Evolutionary conservation across 2,797 vertebrate genomes (phyloP).

Genomic region (Taenioides sp.): DNA sequence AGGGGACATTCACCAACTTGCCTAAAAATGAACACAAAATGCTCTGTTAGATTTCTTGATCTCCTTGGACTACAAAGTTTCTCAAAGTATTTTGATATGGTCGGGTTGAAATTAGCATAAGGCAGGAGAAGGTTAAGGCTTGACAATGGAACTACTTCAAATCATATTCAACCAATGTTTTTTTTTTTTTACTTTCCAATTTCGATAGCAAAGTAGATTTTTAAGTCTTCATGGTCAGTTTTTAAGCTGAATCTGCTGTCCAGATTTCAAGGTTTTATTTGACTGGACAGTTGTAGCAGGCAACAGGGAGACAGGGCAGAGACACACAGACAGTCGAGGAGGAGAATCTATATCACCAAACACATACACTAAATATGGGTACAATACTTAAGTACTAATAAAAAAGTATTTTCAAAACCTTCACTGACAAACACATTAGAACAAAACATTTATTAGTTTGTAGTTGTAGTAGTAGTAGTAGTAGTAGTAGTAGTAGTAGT

Average conservation of each 20-base stretch:
- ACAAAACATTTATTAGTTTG: no score
- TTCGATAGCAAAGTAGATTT: background rate
- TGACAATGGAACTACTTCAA: background rate
- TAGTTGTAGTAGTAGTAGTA: no score
- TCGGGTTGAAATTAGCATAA: background rate
- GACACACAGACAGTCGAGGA: no score
- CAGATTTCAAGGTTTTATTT: no score
- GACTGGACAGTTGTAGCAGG: no score
- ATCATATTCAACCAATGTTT: background rate
- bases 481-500: no score
- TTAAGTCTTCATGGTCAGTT: background rate
- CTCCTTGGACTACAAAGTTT: background rate
- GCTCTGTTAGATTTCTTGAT: background rate
- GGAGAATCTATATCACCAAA: no score
- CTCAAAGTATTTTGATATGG: background rate
- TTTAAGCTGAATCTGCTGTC: background rate
- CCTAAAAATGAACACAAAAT: slow-evolving; percentile 74
- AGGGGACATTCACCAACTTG: slow-evolving; percentile 94
- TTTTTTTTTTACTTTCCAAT: background rate
- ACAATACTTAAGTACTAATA: background rate
- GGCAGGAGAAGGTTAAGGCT: background rate
- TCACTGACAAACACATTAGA: no score
- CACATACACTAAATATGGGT: no score
- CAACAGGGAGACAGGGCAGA: no score
- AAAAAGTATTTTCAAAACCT: background rate